These are phyloP conservation scores for Cavia aperea DNA, from an alignment of 2,113 vertebrate genomes.

Conservation along the genomic window DNA sequence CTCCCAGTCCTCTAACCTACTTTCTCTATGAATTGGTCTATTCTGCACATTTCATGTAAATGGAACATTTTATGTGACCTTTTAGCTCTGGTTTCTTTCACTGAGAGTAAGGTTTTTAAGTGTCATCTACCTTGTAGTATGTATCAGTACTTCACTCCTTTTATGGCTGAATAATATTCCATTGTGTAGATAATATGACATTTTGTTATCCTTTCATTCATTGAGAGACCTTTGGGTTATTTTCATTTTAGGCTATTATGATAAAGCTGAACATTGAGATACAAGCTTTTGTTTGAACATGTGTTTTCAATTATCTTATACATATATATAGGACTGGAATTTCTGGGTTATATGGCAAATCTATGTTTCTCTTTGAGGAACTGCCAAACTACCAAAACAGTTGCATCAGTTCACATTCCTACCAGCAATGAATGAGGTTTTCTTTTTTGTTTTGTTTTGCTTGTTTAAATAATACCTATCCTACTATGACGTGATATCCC, in stretches of 20 bases:
- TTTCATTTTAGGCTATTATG: not conserved
- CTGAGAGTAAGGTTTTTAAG: not conserved
- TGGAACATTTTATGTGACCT: not conserved
- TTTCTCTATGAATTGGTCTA: not conserved
- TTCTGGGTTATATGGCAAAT: not conserved
- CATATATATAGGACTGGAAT: not conserved
- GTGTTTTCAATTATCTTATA: not conserved
- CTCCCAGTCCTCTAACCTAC: not conserved
- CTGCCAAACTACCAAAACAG: not conserved
- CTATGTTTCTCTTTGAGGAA: not conserved
- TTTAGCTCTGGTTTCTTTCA: not conserved
- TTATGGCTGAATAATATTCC: slow-evolving; percentile 26
- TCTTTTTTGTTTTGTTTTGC: not conserved
- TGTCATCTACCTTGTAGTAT: not conserved
- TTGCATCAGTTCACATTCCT: not conserved
- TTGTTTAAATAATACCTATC: not conserved
- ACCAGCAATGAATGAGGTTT: not conserved
- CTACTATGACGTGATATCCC: not conserved
- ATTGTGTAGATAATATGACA: not conserved
- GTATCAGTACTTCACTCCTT: not conserved
- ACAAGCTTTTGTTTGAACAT: not conserved
- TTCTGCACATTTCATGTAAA: not conserved
- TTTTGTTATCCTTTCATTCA: not conserved
- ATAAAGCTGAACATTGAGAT: not conserved
- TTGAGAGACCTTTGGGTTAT: not conserved